A percentile compares a stretch with the other conserved stretches of the same genome.
These are phyloP conservation scores for Uromys caudimaculatus DNA, from an alignment of 2,797 vertebrate genomes.

Conservation along the genomic window DNA sequence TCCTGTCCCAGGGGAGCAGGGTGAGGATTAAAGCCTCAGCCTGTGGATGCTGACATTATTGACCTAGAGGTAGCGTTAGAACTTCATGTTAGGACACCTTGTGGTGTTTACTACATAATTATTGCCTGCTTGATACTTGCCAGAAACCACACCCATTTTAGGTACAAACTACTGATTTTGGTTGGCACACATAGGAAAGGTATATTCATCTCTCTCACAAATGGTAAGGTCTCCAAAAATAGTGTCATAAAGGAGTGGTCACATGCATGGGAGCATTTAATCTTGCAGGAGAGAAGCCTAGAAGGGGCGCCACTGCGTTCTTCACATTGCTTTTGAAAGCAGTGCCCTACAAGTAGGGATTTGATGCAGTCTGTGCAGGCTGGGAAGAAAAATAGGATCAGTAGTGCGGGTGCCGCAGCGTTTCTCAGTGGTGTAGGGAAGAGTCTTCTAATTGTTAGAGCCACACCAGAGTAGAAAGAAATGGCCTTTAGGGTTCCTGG, in stretches of 20 bases:
- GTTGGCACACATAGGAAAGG: neutral
- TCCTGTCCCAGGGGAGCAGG: too few species aligned
- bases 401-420: neutral
- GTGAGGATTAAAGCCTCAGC: neutral
- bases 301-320: neutral
- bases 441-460: neutral
- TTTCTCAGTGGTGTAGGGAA: neutral
- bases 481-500: neutral
- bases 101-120: neutral
- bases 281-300: neutral
- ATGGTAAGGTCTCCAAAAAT: neutral
- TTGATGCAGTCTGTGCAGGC: neutral
- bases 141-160: neutral
- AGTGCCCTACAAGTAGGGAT: neutral
- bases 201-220: neutral
- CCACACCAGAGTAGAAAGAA: neutral
- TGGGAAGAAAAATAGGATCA: neutral
- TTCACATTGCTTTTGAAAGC: constrained; percentile 20
- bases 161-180: neutral
- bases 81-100: neutral
- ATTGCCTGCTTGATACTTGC: neutral
- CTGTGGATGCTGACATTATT: neutral
- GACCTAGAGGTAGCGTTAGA: neutral
- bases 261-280: neutral
- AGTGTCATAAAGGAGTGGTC: neutral